phyloP scores from a whole-genome alignment of 2,113 vertebrate species.

The Oenanthe oenanthe region DNA sequence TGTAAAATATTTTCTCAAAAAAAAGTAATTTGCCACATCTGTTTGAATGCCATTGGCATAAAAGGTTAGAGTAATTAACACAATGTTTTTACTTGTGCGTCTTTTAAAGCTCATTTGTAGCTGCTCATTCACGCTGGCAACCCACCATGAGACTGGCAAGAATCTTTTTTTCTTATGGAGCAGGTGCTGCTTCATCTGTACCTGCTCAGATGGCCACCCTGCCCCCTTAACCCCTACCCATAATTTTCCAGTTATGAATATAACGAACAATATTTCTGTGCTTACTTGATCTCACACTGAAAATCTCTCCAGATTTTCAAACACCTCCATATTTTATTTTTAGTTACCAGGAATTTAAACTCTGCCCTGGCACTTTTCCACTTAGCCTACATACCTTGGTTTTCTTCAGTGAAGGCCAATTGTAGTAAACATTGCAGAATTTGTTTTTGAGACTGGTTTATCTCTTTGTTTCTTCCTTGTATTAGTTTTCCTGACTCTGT shows the following conservation, averaged over 20 bases:
- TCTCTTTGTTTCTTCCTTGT: background rate
- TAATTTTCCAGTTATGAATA: background rate
- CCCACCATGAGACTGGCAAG: background rate
- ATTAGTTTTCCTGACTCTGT: background rate
- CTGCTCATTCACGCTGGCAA: background rate
- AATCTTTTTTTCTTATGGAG: background rate
- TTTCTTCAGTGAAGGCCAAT: background rate
- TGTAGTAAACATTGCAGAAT: background rate
- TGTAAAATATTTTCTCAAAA: background rate
- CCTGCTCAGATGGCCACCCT: background rate
- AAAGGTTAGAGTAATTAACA: background rate
- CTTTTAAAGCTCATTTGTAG: background rate
- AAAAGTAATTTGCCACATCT: background rate
- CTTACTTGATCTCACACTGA: background rate
- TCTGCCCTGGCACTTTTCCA: background rate
- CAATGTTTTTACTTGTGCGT: background rate
- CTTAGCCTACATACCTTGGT: background rate
- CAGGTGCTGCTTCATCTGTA: background rate
- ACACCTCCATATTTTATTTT: background rate
- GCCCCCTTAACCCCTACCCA: fast-evolving
- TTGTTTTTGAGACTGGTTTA: background rate
- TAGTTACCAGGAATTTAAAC: background rate
- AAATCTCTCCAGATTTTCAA: background rate
- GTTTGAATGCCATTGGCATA: background rate
- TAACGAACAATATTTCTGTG: background rate